Conservation (phyloP, 2,888 invertebrate genomes). For the Dynastes maya region DNA sequence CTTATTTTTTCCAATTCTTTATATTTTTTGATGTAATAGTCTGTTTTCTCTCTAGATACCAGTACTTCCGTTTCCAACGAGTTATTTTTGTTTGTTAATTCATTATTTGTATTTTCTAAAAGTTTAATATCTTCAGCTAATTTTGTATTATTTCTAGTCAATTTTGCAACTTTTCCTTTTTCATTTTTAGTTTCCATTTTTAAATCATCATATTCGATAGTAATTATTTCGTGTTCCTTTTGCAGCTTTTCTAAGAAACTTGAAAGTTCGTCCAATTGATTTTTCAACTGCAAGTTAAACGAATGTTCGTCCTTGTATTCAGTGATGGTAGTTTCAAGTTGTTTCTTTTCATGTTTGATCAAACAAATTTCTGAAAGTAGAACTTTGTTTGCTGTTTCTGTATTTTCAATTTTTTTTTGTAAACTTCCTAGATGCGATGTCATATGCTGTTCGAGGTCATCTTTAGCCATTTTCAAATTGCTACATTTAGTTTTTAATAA, state of each 20-base stretch:
- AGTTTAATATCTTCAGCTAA: neutral
- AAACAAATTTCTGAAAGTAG: neutral
- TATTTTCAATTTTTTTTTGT: neutral
- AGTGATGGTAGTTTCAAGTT: conserved; percentile 6
- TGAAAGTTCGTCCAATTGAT: conserved; percentile 7
- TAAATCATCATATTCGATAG: neutral
- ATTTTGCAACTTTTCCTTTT: neutral
- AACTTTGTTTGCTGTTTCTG: neutral
- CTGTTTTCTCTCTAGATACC: neutral
- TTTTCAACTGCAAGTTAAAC: conserved; percentile 23
- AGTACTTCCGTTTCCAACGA: neutral
- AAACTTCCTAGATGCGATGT: conserved; percentile 4
- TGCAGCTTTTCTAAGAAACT: conserved; percentile 20
- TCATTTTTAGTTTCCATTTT: conserved; percentile 4
- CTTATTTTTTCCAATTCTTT: conserved; percentile 9
- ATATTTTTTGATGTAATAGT: conserved; percentile 23
- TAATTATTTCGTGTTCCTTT: conserved; percentile 7
- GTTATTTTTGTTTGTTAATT: conserved; percentile 9
- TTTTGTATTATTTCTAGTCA: conserved; percentile 12
- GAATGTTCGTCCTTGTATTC: conserved; percentile 10
- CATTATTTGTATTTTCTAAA: conserved; percentile 1
- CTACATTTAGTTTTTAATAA: conserved; percentile 14
- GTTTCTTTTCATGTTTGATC: conserved; percentile 5
- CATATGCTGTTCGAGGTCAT: conserved; percentile 29
- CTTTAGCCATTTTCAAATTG: conserved; percentile 26